Conservation (phyloP, 1,140 invertebrate genomes). For the Neelides sp. region DNA sequence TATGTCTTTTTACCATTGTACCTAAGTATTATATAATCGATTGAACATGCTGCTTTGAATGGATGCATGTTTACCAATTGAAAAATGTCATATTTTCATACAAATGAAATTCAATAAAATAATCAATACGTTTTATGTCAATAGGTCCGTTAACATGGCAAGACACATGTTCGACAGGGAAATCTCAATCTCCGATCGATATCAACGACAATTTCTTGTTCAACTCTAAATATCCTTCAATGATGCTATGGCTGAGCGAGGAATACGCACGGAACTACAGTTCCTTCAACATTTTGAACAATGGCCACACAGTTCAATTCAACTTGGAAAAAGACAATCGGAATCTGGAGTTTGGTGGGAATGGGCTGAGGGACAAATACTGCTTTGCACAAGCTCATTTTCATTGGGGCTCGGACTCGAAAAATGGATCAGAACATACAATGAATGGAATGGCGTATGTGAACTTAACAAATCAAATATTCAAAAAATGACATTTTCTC, state of each 20-base stretch:
- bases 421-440: conserved; percentile 43
- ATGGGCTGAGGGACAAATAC: conserved; percentile 37
- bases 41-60: not conserved
- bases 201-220: conserved; percentile 12
- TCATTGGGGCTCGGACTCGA: conserved; percentile 41
- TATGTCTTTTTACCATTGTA: not conserved
- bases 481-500: not conserved
- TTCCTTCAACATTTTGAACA: conserved; percentile 33
- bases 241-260: conserved; percentile 27
- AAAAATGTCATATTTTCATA: not conserved
- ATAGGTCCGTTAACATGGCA: not conserved
- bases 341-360: conserved; percentile 30
- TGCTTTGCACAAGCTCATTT: conserved; percentile 41
- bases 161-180: conserved; percentile 15
- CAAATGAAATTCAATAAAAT: not conserved
- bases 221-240: conserved; percentile 1
- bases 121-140: not conserved
- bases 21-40: not conserved
- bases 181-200: conserved; percentile 33
- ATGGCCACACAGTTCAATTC: conserved; percentile 35
- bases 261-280: conserved; percentile 30
- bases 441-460: conserved; percentile 39
- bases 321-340: conserved; percentile 25
- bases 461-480: conserved; percentile 11
- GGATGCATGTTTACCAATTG: not conserved